Conservation (phyloP, 2,113 vertebrate genomes). For the Maylandia zebra region DNA sequence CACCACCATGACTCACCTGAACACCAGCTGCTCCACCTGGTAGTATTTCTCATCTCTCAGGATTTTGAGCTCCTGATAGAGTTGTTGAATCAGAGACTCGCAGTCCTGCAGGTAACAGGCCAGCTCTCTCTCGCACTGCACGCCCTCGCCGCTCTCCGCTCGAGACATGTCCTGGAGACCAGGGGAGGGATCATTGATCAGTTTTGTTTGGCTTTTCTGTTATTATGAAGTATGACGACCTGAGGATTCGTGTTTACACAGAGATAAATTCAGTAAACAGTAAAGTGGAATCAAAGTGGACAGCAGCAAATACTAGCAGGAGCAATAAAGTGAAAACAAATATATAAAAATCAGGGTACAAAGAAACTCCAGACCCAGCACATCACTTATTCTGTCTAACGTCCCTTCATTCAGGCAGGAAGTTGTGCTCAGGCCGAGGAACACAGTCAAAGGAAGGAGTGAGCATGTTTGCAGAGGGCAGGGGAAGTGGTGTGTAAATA, state of each 20-base stretch:
- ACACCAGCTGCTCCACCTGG: constrained; percentile 93
- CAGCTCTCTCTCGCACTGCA: constrained; percentile 85
- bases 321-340: not conserved
- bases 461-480: not conserved
- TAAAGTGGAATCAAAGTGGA: not conserved
- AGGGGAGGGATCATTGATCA: rapidly evolving
- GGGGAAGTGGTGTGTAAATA: not conserved
- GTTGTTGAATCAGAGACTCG: constrained; percentile 81
- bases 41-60: constrained; percentile 90
- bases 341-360: not conserved
- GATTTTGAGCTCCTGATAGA: constrained; percentile 87
- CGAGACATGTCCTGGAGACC: constrained; percentile 82
- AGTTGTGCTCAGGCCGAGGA: not conserved
- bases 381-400: not conserved
- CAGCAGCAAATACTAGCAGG: not conserved
- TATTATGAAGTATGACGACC: not conserved
- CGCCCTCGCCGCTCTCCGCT: constrained; percentile 81
- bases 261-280: not conserved
- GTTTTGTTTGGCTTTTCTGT: not conserved
- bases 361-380: not conserved
- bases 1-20: constrained; percentile 74
- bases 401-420: not conserved
- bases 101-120: constrained; percentile 89
- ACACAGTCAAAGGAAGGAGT: not conserved
- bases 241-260: not conserved